These are phyloP conservation scores for Sinotaia quadrata DNA, from an alignment of 2,888 invertebrate genomes.

Conservation along the genomic window DNA sequence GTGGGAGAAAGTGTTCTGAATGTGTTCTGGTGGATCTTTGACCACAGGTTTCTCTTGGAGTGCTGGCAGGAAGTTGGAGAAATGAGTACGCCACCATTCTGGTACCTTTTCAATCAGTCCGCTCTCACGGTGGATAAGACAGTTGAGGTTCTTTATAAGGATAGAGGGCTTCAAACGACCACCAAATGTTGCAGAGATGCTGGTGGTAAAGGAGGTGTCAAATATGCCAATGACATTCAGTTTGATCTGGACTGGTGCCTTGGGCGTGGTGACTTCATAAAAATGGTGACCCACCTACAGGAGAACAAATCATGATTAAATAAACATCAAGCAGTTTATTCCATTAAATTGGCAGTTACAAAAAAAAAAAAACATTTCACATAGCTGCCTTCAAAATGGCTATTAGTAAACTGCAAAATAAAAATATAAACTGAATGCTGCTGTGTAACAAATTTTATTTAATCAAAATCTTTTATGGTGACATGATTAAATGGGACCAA, in stretches of 20 bases:
- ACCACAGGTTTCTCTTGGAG: slow-evolving; percentile 31
- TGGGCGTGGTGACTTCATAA: slow-evolving; percentile 61
- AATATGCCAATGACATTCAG: slow-evolving; percentile 52
- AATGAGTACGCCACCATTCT: slow-evolving; percentile 56
- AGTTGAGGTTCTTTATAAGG: slow-evolving; percentile 50
- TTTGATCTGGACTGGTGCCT: slow-evolving; percentile 55
- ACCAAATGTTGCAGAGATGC: slow-evolving; percentile 37
- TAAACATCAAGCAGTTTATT: no score
- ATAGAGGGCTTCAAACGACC: slow-evolving; percentile 47
- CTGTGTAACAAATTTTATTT: no score
- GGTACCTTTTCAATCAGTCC: slow-evolving; percentile 45
- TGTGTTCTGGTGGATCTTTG: slow-evolving; percentile 26
- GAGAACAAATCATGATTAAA: no score
- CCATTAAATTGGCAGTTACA: no score
- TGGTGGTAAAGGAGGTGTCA: slow-evolving; percentile 51
- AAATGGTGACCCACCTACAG: slow-evolving; percentile 45
- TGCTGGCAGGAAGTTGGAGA: slow-evolving; percentile 28
- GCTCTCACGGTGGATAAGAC: slow-evolving; percentile 48
- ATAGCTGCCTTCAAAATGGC: no score
- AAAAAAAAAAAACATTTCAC: no score
- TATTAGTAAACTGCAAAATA: no score
- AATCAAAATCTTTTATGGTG: no score
- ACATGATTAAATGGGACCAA: no score
- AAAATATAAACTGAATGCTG: no score
- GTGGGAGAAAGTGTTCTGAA: slow-evolving; percentile 34